These are phyloP conservation scores for Chunga burmeisteri DNA, from an alignment of 2,113 vertebrate species.

Conservation along the genomic window DNA sequence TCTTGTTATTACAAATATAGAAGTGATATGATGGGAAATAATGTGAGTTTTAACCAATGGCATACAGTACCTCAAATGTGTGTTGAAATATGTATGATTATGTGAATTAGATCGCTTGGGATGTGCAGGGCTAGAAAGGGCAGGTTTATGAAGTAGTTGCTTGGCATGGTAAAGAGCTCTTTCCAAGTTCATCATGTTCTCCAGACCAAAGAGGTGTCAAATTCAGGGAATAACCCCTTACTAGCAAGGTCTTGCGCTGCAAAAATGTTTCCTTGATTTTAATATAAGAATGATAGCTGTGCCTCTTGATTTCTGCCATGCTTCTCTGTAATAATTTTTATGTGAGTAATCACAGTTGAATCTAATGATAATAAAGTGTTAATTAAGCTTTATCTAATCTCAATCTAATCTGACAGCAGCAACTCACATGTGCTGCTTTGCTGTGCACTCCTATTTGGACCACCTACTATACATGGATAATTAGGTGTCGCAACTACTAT, in stretches of 20 bases:
- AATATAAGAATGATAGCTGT: background rate
- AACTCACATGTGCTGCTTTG: conserved; percentile 25
- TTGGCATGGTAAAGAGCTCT: background rate
- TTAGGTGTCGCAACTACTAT: conserved; percentile 16
- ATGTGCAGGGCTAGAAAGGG: background rate
- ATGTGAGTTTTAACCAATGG: background rate
- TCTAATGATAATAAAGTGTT: conserved; percentile 25
- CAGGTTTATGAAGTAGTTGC: background rate
- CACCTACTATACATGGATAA: conserved; percentile 43
- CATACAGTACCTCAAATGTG: background rate
- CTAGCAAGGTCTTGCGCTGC: background rate
- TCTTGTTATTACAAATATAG: background rate
- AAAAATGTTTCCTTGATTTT: conserved; percentile 3
- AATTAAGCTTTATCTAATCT: conserved; percentile 52
- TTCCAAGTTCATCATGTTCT: background rate
- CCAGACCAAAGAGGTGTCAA: background rate
- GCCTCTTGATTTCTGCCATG: background rate
- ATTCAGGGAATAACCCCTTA: background rate
- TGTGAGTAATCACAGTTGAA: conserved; percentile 21
- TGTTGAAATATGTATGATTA: background rate
- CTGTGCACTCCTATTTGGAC: background rate
- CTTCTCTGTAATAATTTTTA: background rate
- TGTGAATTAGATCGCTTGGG: background rate
- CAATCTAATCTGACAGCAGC: conserved; percentile 55
- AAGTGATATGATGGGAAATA: background rate